Percentiles rank a stretch among this genome's conserved stretches.
phyloP scores from a whole-genome alignment of 2,888 invertebrate species.

The Alviniconcha strummeri region DNA sequence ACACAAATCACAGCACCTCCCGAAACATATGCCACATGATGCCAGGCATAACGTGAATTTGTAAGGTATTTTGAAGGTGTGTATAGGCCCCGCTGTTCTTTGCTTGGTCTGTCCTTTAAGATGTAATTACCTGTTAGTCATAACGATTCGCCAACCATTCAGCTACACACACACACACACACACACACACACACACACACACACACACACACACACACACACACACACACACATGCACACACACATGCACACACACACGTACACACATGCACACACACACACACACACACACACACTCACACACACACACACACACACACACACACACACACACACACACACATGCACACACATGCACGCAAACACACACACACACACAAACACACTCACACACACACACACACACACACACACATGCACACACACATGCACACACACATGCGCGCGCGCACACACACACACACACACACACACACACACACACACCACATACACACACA shows the following conservation, averaged over 20 bases:
- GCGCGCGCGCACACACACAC: not conserved
- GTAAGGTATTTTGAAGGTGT: too few relatives aligned
- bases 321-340: not conserved
- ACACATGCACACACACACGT: not conserved
- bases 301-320: not conserved
- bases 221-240: not conserved
- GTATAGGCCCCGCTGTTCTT: too few relatives aligned
- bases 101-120: too few relatives aligned
- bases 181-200: not conserved
- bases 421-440: not conserved
- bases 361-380: not conserved
- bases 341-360: not conserved
- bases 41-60: too few relatives aligned
- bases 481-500: not conserved
- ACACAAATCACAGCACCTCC: too few relatives aligned
- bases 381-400: not conserved
- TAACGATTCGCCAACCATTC: too few relatives aligned
- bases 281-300: not conserved
- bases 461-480: not conserved
- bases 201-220: constrained; percentile 14
- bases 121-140: too few relatives aligned
- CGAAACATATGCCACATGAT: too few relatives aligned
- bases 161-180: too few relatives aligned
- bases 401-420: not conserved
- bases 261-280: not conserved